Conservation (phyloP, 2,113 vertebrate species). For the Rhinolophus sinicus region DNA sequence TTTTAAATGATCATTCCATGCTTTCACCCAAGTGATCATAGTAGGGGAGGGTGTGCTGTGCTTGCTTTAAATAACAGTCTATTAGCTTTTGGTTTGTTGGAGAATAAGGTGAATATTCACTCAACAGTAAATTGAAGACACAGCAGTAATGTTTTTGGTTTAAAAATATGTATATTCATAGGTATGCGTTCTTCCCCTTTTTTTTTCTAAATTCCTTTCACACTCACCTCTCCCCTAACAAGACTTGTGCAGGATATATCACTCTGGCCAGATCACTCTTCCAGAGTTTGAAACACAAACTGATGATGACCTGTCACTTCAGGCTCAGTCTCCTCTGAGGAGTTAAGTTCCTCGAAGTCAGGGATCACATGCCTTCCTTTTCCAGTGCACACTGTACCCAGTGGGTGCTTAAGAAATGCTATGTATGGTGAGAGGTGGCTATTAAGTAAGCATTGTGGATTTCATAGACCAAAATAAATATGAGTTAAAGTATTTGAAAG, state of each 20-base stretch:
- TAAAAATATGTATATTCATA: not conserved
- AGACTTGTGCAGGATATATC: not conserved
- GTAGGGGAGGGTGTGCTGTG: no score
- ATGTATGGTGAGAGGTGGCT: not conserved
- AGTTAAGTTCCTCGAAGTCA: not conserved
- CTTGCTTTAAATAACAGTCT: not conserved
- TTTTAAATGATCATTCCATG: not conserved
- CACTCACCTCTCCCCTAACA: not conserved
- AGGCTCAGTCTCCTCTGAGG: not conserved
- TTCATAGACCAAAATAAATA: not conserved
- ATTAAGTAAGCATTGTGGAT: not conserved
- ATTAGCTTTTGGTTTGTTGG: not conserved
- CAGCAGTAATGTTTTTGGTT: not conserved
- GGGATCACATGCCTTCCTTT: not conserved
- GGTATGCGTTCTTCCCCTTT: not conserved
- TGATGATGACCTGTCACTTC: not conserved
- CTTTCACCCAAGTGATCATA: not conserved
- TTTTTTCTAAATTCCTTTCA: slow-evolving; percentile 27
- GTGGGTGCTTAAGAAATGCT: not conserved
- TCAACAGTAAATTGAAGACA: not conserved
- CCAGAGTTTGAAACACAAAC: not conserved
- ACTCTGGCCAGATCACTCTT: not conserved
- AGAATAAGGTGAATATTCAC: not conserved
- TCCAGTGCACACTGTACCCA: not conserved
- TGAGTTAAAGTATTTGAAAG: not conserved